Evolutionary conservation across 2,888 invertebrate genomes (phyloP).

Genomic region (Pyrocoelia pectoralis): DNA sequence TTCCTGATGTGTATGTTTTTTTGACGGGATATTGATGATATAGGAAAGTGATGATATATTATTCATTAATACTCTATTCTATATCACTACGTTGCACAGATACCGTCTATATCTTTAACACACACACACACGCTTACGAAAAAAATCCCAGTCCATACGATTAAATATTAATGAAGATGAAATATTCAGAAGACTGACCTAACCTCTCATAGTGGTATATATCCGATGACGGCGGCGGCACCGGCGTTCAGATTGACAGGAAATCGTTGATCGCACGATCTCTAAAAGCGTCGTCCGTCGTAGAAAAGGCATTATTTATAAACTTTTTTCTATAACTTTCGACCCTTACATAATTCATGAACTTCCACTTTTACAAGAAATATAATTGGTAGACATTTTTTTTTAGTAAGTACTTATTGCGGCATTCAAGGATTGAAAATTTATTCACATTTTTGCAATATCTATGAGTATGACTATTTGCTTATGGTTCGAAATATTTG

Average conservation of each 20-base stretch:
- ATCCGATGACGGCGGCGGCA: constrained; percentile 30
- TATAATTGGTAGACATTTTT: too few species aligned
- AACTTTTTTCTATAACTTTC: constrained; percentile 34
- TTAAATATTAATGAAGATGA: constrained; percentile 55
- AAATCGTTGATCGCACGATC: constrained; percentile 32
- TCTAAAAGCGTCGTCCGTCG: constrained; percentile 29
- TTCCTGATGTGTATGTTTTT: background rate
- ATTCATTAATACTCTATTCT: constrained; percentile 8
- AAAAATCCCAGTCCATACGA: constrained; percentile 49
- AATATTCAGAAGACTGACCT: constrained; percentile 55
- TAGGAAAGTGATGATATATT: background rate
- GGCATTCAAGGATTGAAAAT: too few species aligned
- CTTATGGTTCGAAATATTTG: constrained; percentile 55
- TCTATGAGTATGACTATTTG: constrained; percentile 49
- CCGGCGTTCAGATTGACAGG: constrained; percentile 31
- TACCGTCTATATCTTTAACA: constrained; percentile 4
- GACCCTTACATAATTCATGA: constrained; percentile 30
- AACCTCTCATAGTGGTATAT: constrained; percentile 40
- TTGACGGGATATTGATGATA: background rate
- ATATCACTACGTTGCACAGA: background rate
- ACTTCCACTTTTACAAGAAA: background rate
- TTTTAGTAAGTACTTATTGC: too few species aligned
- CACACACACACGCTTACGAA: constrained; percentile 32
- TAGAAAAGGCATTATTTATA: constrained; percentile 30
- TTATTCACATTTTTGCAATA: constrained; percentile 10